A percentile compares a stretch with the other conserved stretches of the same genome.
Conservation (phyloP, 2,113 vertebrate genomes). For the Camelus bactrianus region DNA sequence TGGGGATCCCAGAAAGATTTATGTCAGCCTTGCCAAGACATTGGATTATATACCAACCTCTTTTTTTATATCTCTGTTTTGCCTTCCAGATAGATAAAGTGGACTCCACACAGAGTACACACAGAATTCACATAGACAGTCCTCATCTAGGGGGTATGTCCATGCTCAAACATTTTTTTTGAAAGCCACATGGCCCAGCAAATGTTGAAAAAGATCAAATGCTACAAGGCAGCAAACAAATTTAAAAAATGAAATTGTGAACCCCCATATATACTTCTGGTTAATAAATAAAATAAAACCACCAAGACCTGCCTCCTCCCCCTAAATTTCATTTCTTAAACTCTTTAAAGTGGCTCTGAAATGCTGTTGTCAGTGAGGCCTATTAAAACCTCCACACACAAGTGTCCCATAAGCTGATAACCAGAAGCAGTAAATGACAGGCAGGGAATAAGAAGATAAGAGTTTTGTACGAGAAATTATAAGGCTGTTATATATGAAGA, state of each 20-base stretch:
- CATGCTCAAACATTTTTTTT: conserved; percentile 35
- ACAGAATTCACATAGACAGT: background rate
- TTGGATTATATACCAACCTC: background rate
- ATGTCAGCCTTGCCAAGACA: background rate
- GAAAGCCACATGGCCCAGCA: background rate
- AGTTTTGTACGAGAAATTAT: background rate
- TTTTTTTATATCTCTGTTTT: background rate
- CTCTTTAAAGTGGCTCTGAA: conserved; percentile 17
- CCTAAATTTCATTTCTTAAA: background rate
- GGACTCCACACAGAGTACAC: rapidly evolving
- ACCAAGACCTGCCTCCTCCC: background rate
- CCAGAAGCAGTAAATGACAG: background rate
- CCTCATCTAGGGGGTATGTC: background rate
- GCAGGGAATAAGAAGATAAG: background rate
- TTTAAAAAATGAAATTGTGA: background rate
- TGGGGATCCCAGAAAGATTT: background rate
- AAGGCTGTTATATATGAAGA: background rate
- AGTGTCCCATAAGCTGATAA: background rate
- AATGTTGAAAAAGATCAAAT: background rate
- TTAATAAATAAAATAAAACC: conserved; percentile 21
- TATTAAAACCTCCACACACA: background rate
- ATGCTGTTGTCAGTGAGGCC: background rate
- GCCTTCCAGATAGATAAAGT: background rate
- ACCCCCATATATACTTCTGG: background rate
- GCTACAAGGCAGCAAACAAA: background rate